Evolutionary conservation across 2,888 invertebrate species (phyloP).

Genomic region (Arenicola marina): DNA sequence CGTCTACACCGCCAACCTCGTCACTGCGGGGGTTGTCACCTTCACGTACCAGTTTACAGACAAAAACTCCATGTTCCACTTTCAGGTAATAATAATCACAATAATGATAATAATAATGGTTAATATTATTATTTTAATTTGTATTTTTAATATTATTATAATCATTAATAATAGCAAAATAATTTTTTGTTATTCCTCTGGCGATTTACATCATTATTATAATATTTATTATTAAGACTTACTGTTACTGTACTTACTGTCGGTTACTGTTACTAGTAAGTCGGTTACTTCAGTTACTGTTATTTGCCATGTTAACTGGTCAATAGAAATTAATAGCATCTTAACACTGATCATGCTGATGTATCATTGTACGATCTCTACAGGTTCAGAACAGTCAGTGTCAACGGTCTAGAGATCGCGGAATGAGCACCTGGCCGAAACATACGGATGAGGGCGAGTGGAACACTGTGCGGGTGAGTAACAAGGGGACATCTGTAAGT

Average conservation of each 20-base stretch:
- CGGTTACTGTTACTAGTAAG: too few relatives aligned
- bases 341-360: too few relatives aligned
- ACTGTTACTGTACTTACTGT: too few relatives aligned
- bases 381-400: constrained; percentile 66
- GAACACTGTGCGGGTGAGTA: constrained; percentile 50
- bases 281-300: too few relatives aligned
- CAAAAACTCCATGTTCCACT: constrained; percentile 62
- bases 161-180: too few relatives aligned
- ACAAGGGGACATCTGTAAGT: background rate
- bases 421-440: constrained; percentile 62
- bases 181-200: too few relatives aligned
- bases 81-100: constrained; percentile 59
- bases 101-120: background rate
- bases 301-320: too few relatives aligned
- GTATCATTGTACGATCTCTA: too few relatives aligned
- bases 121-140: background rate
- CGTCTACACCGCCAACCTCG: constrained; percentile 65
- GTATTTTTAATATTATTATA: too few relatives aligned
- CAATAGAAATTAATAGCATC: too few relatives aligned
- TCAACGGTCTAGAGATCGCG: constrained; percentile 61
- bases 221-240: too few relatives aligned
- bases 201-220: too few relatives aligned
- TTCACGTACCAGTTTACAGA: constrained; percentile 66
- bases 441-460: constrained; percentile 63
- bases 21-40: constrained; percentile 64